Evolutionary conservation across 1,140 invertebrate genomes (phyloP), one percentile per base, ranked within the genome.

Genomic region (Drosophila guanche): DNA sequence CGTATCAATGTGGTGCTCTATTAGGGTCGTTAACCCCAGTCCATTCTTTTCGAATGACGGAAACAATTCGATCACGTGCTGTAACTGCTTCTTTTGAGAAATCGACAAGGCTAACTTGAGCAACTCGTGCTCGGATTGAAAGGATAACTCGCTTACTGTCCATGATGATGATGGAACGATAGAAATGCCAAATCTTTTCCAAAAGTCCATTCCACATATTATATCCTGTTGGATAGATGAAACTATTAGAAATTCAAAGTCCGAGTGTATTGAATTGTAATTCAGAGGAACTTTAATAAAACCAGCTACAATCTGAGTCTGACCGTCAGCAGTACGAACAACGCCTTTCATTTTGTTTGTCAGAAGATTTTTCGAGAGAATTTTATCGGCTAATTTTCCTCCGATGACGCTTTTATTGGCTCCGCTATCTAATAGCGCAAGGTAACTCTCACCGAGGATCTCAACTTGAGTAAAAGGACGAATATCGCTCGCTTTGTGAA

Each of bases 181-280:
- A 4, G 16, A 42, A 40, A 69, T 29, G 1, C 50, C 45, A 51
- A 61, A 69, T 6, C 14, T 22, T 14, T 69, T 22, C 59, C 53
- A 66, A 54, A 71, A 63, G 40, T 71, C 55, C 41, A 71, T 59
- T 0, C 69, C 69, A 14, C 54, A 66, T 16, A 57, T 56, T n/a
- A 71, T 6, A 12, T 65, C 5, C 23, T 59, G 43, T 12, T 25
- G 41, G 12, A 66, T 54, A 10, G 51, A 47, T 5, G 62, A 47
- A 16, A 66, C 50, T 22, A 60, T 50, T 6, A 56, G 14, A 48
- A 73, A 60, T 29, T 66, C 52, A 37, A 73, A 37, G 5, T 42
- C 29, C 4, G 33, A 6, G 12, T 53, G 12, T 5, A 25, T 14
- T 14, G 51, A 63, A 37, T 54, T 47, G 16, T 66, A 72, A 20